Evolutionary conservation across 2,888 invertebrate genomes (phyloP).

Genomic region (Phymatocera aterrima): DNA sequence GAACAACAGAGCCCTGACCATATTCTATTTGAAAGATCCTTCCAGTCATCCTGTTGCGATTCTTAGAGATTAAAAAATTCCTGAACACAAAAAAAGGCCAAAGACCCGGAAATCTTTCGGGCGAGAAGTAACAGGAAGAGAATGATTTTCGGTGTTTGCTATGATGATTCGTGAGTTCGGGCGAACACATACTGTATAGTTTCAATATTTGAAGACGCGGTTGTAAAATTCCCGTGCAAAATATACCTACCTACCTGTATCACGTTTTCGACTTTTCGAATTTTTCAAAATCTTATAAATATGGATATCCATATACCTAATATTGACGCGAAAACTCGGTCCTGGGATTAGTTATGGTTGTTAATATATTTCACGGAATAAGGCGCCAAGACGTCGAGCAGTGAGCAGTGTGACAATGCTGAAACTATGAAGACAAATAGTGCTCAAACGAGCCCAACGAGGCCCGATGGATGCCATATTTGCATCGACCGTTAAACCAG

Average conservation of each 20-base stretch:
- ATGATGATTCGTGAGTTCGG: no score
- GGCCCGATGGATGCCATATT: slow-evolving; percentile 61
- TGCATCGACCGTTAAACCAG: slow-evolving; percentile 39
- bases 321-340: not conserved
- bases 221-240: no score
- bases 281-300: not conserved
- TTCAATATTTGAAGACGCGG: no score
- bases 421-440: slow-evolving; percentile 63
- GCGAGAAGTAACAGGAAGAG: no score
- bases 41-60: not conserved
- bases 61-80: no score
- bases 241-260: no score
- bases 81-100: no score
- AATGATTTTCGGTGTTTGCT: no score
- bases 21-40: not conserved
- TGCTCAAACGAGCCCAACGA: slow-evolving; percentile 63
- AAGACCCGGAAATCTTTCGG: no score
- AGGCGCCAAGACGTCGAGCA: slow-evolving; percentile 10
- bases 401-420: slow-evolving; percentile 39
- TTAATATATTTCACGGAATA: not conserved
- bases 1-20: slow-evolving; percentile 7
- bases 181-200: no score
- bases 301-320: not conserved
- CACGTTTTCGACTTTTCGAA: no score
- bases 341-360: not conserved